These are phyloP conservation scores for Plebejus melissa DNA, from an alignment of 2,888 invertebrate species.

Conservation along the genomic window DNA sequence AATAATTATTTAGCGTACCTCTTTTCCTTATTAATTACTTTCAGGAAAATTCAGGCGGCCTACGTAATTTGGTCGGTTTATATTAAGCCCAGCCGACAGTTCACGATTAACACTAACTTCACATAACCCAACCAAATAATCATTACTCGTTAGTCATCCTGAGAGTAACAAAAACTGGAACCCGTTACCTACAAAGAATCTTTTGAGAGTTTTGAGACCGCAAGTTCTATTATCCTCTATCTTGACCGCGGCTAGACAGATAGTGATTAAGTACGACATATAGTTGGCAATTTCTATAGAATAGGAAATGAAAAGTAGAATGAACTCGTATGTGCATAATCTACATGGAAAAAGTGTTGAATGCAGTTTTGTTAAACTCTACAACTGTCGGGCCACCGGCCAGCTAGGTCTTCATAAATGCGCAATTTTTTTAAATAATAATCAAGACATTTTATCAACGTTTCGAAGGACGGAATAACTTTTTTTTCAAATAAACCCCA, in stretches of 20 bases:
- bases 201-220: neutral
- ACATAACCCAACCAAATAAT: neutral
- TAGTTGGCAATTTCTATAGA: neutral
- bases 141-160: conserved; percentile 7
- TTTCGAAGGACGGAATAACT: too few species aligned
- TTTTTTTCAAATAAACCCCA: too few species aligned
- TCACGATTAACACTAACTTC: neutral
- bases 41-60: neutral
- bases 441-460: neutral
- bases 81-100: neutral
- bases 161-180: neutral
- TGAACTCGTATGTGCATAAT: neutral
- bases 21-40: neutral
- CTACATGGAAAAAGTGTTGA: neutral
- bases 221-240: neutral
- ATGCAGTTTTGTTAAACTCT: neutral
- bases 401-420: too few species aligned
- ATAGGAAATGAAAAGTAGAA: neutral
- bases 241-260: neutral
- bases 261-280: neutral
- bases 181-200: conserved; percentile 9
- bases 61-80: neutral
- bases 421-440: neutral
- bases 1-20: neutral
- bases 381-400: too few species aligned